Evolutionary conservation across 23 tunicate species (phyloP).

Genomic region (Halocynthia roretzi): DNA sequence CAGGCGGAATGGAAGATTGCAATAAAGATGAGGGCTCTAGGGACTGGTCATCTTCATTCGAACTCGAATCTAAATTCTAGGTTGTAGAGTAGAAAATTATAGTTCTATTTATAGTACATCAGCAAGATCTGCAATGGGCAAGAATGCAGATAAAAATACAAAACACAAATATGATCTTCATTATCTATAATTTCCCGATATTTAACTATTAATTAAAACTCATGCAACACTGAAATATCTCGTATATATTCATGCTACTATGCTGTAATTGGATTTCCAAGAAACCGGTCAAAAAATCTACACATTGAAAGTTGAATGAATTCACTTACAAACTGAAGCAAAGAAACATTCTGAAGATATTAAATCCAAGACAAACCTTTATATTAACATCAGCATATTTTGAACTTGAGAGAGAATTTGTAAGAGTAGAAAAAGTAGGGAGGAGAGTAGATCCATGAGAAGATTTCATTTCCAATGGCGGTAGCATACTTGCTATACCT

Average conservation of each 20-base stretch:
- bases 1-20: constrained; percentile 10
- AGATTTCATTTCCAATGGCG: constrained; percentile 7
- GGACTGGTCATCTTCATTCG: not conserved
- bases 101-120: not conserved
- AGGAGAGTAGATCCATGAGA: not conserved
- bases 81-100: not conserved
- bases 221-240: not conserved
- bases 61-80: not conserved
- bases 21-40: not conserved
- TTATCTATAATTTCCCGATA: too few relatives aligned
- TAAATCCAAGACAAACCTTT: not conserved
- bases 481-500: constrained; percentile 20
- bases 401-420: constrained; percentile 1
- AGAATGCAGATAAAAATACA: too few relatives aligned
- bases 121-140: too few relatives aligned
- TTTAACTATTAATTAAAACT: too few relatives aligned
- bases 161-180: too few relatives aligned
- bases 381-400: not conserved
- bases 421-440: constrained; percentile 11
- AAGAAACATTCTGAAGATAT: too few relatives aligned
- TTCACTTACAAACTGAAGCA: too few relatives aligned
- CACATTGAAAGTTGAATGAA: too few relatives aligned
- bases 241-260: not conserved
- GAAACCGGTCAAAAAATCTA: too few relatives aligned
- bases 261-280: not conserved